A percentile compares a stretch with the other conserved stretches of the same genome.
These are phyloP conservation scores for Apis dorsata DNA, from an alignment of 1,140 invertebrate genomes.

Conservation along the genomic window DNA sequence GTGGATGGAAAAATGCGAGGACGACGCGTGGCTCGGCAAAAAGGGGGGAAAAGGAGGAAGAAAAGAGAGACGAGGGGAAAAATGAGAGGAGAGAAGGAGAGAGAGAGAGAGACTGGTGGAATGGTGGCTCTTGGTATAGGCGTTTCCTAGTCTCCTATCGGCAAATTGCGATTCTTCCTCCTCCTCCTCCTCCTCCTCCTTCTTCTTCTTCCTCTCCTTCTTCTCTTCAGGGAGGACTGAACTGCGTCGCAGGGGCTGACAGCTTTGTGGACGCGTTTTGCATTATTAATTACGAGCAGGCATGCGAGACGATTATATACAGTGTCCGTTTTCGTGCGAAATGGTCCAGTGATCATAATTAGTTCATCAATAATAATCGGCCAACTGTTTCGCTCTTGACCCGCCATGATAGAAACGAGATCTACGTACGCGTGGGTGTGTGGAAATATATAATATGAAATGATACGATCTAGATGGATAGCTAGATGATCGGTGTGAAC, in stretches of 20 bases:
- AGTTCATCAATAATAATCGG: slow-evolving; percentile 63
- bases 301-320: slow-evolving; percentile 76
- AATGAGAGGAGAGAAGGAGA: not conserved
- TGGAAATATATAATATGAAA: slow-evolving; percentile 34
- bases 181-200: not conserved
- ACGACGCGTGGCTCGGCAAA: slow-evolving; percentile 19
- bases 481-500: slow-evolving; percentile 58
- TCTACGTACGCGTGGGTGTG: not conserved
- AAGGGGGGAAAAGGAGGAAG: slow-evolving; percentile 4
- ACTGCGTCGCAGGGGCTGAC: slow-evolving; percentile 56
- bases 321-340: slow-evolving; percentile 46
- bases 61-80: not conserved
- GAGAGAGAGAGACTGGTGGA: slow-evolving; percentile 40
- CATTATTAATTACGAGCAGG: slow-evolving; percentile 79
- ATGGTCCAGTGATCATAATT: slow-evolving; percentile 70
- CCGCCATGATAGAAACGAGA: not conserved
- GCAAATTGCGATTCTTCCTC: slow-evolving; percentile 56
- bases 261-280: slow-evolving; percentile 76
- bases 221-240: not conserved
- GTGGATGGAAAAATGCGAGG: slow-evolving; percentile 26
- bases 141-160: slow-evolving; percentile 60
- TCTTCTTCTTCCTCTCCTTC: too few species aligned
- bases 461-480: slow-evolving; percentile 56
- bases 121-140: slow-evolving; percentile 34
- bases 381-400: slow-evolving; percentile 25